These are phyloP conservation scores for Cyrtodaria siliqua DNA, from an alignment of 2,888 invertebrate species.

Conservation along the genomic window DNA sequence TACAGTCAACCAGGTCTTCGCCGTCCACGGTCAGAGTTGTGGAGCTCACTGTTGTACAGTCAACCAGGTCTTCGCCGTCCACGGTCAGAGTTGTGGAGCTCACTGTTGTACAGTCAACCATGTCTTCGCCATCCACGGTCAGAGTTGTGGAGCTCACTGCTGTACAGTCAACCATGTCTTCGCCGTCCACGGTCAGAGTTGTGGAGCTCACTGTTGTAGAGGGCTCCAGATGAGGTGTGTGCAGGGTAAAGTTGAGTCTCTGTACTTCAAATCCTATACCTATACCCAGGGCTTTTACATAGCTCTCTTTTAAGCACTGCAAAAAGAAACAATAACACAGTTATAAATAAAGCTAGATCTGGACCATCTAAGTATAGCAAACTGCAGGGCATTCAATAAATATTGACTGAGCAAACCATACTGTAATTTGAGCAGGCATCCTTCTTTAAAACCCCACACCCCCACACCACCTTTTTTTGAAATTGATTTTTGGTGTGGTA, in stretches of 20 bases:
- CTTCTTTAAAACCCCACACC: no score
- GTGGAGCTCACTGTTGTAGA: conserved; percentile 12
- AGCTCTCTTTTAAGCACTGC: conserved; percentile 96
- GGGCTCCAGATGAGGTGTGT: conserved; percentile 40
- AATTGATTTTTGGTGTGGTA: no score
- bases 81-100: conserved; percentile 6
- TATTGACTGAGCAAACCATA: no score
- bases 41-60: conserved; percentile 13
- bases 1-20: no score
- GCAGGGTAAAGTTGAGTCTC: conserved; percentile 91
- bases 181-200: conserved; percentile 8
- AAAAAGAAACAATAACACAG: conserved; percentile 49
- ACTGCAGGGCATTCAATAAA: no score
- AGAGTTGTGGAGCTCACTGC: conserved; percentile 12
- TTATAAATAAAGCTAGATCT: no score
- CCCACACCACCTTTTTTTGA: no score
- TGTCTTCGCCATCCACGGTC: conserved; percentile 12
- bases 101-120: conserved; percentile 26
- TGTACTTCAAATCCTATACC: conserved; percentile 93
- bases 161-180: conserved; percentile 24
- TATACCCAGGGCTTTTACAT: conserved; percentile 95
- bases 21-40: conserved; percentile 7
- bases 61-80: conserved; percentile 27
- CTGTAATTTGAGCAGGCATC: no score
- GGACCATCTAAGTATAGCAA: no score